Percentiles rank a stretch among this genome's conserved stretches.
phyloP scores from a whole-genome alignment of 2,888 invertebrate genomes.

The Protodeltote pygarga region DNA sequence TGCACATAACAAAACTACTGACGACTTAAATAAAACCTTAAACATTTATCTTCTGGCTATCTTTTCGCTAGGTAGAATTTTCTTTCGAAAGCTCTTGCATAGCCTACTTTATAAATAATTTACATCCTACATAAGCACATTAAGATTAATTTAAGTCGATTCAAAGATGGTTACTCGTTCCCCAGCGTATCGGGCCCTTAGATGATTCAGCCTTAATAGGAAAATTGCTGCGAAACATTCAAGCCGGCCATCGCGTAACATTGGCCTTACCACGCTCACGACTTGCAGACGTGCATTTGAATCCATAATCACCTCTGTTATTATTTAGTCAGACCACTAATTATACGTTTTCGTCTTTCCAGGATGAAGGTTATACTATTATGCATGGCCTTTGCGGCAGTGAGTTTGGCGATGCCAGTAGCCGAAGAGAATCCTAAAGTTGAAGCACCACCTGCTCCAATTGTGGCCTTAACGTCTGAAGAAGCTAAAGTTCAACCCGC shows the following conservation, averaged over 20 bases:
- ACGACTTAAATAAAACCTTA: no score
- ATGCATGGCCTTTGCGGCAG: conserved; percentile 86
- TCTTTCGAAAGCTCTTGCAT: conserved; percentile 55
- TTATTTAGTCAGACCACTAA: conserved; percentile 69
- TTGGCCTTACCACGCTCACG: conserved; percentile 84
- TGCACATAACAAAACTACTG: no score
- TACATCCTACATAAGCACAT: conserved; percentile 77
- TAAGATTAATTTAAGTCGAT: conserved; percentile 68
- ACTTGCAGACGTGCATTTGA: conserved; percentile 73
- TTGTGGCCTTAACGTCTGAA: conserved; percentile 13
- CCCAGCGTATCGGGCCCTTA: conserved; percentile 74
- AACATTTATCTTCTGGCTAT: background rate
- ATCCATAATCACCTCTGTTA: conserved; percentile 57
- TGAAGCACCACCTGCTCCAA: conserved; percentile 52
- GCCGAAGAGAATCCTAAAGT: conserved; percentile 78
- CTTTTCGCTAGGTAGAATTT: conserved; percentile 26
- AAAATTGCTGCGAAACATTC: conserved; percentile 77
- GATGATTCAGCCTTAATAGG: conserved; percentile 79
- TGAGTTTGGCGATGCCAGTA: conserved; percentile 87
- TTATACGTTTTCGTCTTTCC: conserved; percentile 70
- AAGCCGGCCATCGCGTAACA: conserved; percentile 78
- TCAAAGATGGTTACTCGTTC: conserved; percentile 67
- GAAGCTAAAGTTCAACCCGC: conserved; percentile 40
- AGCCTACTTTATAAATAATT: conserved; percentile 74
- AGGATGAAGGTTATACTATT: conserved; percentile 90